Conservation (phyloP, 53 echinoderm and acorn worm species). For the Antedon mediterranea region DNA sequence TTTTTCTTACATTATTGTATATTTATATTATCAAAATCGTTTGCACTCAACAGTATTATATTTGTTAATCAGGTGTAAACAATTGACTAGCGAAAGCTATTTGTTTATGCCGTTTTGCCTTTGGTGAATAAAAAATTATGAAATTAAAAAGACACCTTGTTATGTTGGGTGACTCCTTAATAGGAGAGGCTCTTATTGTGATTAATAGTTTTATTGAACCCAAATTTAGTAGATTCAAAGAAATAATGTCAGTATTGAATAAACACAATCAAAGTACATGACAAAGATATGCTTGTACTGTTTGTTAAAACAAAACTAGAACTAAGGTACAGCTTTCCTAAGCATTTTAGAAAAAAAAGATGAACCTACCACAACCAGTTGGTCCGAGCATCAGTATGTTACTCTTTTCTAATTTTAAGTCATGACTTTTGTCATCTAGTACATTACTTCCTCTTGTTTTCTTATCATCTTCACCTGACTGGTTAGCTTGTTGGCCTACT, state of each 20-base stretch:
- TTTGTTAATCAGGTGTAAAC: too few species aligned
- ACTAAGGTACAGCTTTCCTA: too few species aligned
- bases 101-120: too few species aligned
- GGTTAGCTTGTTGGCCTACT: slow-evolving; percentile 48
- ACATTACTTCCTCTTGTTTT: slow-evolving; percentile 57
- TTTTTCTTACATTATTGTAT: too few species aligned
- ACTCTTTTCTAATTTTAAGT: slow-evolving; percentile 87
- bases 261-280: not conserved
- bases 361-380: slow-evolving; percentile 76
- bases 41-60: too few species aligned
- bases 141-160: too few species aligned
- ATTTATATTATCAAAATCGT: too few species aligned
- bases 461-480: slow-evolving; percentile 20
- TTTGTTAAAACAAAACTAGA: not conserved
- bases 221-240: not conserved
- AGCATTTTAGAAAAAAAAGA: not conserved
- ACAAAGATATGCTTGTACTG: not conserved
- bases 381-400: slow-evolving; percentile 95
- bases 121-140: too few species aligned
- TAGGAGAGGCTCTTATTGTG: too few species aligned
- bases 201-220: too few species aligned
- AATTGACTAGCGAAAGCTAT: too few species aligned
- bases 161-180: too few species aligned
- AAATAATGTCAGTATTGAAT: not conserved
- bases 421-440: slow-evolving; percentile 53